Conservation (phyloP, 1,140 invertebrate species). For the Drosophila repleta region DNA sequence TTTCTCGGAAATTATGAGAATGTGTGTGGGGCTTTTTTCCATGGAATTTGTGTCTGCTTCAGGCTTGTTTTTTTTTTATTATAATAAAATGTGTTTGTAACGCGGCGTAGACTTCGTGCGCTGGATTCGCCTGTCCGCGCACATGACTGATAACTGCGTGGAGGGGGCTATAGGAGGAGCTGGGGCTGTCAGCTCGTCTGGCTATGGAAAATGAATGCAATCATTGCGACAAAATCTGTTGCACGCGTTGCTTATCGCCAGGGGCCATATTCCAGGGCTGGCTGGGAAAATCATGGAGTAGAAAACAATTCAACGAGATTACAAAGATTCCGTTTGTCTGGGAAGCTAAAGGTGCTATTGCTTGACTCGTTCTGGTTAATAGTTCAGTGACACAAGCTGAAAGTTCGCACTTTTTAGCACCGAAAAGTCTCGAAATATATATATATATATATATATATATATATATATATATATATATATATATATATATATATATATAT, state of each 20-base stretch:
- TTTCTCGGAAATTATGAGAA: constrained; percentile 31
- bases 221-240: constrained; percentile 55
- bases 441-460: too few species aligned
- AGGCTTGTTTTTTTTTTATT: constrained; percentile 1
- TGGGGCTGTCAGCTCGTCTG: neutral
- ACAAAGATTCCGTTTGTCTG: constrained; percentile 16
- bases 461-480: too few species aligned
- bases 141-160: constrained; percentile 46
- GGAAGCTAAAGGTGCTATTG: constrained; percentile 1
- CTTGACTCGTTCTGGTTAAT: neutral
- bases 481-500: too few species aligned
- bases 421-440: too few species aligned
- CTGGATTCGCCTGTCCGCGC: constrained; percentile 20
- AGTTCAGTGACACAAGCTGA: constrained; percentile 10
- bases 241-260: constrained; percentile 45
- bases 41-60: constrained; percentile 23
- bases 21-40: neutral
- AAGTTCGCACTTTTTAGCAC: too few species aligned
- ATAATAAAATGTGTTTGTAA: constrained; percentile 18
- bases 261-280: constrained; percentile 8
- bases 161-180: neutral
- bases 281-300: neutral
- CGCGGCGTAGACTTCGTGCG: neutral
- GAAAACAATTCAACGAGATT: neutral
- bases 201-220: constrained; percentile 54